Evolutionary conservation across 2,888 invertebrate genomes (phyloP), one percentile per base, ranked within the genome.

Genomic region (Acanthosepion esculentum): DNA sequence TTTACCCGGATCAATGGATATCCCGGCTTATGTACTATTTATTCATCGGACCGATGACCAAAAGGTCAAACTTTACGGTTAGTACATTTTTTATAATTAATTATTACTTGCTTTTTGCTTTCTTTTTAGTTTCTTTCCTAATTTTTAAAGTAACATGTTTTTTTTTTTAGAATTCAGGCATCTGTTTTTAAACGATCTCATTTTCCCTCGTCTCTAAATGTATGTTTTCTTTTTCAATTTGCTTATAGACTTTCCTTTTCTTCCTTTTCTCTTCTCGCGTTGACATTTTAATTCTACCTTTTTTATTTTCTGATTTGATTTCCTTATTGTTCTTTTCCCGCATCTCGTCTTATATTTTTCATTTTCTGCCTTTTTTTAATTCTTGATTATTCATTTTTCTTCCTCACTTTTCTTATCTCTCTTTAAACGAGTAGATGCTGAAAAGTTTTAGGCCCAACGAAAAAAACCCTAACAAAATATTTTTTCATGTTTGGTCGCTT

Each of bases 31-130:
- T n/a, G 78, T 78, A 18, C 78, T 78, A 10, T 78, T 78, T 18
- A 78, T 78, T n/a, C 78, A 78, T 15, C 78, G 78, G 78, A 78
- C 78, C n/a, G 78, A 78, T 78, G 78, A 78, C 78, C 78, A 78
- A 78, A 78, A 78, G 78, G 78, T 78, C 78, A 78, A 78, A n/a
- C 78, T 78, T 78, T 78, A 78, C 33, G 78, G 78, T 78, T 5
- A 78, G n/a, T 78, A 33, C n/a, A 18, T 10, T 78, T n/a, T n/a
- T n/a, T 78, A 33, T 78, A 78, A 33, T 78, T 23, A 23, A 78
- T 78, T 33, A 78, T 78, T 78, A 33, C 33, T 78, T 59, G 23
- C 23, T 59, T 59, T 59, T 59, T 23, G 59, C 20, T 59, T 59
- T 59, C 59, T 59, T 59, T 59, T 59, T 59, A 59, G 20, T 20